Conservation (phyloP, 2,797 vertebrate genomes). For the Artibeus lituratus region DNA sequence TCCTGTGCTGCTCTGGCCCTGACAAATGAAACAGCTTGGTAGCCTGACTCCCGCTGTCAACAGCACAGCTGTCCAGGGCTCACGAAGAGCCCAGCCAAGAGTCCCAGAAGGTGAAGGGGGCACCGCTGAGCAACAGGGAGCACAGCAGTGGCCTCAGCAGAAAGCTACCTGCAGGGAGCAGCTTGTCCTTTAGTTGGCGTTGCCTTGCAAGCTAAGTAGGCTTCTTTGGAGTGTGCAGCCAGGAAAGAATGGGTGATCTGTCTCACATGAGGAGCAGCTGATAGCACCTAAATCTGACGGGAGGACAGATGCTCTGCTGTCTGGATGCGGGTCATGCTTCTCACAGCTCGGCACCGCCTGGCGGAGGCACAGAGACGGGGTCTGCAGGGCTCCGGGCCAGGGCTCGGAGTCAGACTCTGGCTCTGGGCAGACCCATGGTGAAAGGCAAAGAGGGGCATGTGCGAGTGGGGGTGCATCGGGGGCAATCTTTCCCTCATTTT, state of each 20-base stretch:
- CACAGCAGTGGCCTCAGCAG: not conserved
- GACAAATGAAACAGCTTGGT: not conserved
- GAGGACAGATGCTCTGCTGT: not conserved
- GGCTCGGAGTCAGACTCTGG: not conserved
- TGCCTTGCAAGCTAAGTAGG: constrained; percentile 19
- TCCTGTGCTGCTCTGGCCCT: not conserved
- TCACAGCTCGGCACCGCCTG: not conserved
- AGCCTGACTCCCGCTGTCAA: not conserved
- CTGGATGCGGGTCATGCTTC: not conserved
- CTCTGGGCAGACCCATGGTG: not conserved
- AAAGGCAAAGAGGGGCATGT: not conserved
- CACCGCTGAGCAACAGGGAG: not conserved
- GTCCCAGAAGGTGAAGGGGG: not conserved
- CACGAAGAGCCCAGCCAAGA: not conserved
- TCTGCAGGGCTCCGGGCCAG: not conserved
- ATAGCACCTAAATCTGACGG: not conserved
- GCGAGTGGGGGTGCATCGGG: not conserved
- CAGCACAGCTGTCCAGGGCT: not conserved
- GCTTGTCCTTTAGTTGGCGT: constrained; percentile 12
- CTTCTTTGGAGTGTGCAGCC: not conserved
- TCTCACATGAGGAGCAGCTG: not conserved
- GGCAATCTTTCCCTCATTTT: not conserved
- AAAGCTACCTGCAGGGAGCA: constrained; percentile 43
- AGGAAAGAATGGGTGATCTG: constrained; percentile 2
- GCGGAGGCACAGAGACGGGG: not conserved